These are phyloP conservation scores for Neocrepidodera transversa DNA, from an alignment of 2,888 invertebrate genomes.

Conservation along the genomic window DNA sequence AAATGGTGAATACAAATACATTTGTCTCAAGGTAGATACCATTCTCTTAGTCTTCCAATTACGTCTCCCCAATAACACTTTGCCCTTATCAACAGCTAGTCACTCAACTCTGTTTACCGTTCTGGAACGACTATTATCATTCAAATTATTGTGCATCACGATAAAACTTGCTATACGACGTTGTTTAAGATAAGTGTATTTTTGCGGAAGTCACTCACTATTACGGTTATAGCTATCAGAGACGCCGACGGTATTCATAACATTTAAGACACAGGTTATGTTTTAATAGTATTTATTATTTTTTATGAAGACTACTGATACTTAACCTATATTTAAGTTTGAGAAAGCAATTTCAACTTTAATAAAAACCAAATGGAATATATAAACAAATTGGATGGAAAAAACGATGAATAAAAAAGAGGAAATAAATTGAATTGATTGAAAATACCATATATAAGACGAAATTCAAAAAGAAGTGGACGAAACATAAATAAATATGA, in stretches of 20 bases:
- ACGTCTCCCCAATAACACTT: constrained; percentile 31
- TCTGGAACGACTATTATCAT: constrained; percentile 28
- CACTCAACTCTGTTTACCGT: constrained; percentile 27
- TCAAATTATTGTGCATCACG: constrained; percentile 27
- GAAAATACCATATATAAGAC: too few species aligned
- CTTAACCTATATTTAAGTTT: background rate
- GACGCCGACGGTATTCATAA: background rate
- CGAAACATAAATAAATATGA: too few species aligned
- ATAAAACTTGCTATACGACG: constrained; percentile 11
- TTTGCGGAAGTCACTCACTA: constrained; percentile 6
- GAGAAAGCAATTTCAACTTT: too few species aligned
- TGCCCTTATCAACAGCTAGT: constrained; percentile 25
- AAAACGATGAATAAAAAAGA: too few species aligned
- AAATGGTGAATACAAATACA: constrained; percentile 32
- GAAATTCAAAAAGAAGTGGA: too few species aligned
- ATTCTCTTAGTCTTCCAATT: constrained; percentile 33
- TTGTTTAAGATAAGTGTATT: constrained; percentile 6
- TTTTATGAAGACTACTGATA: background rate
- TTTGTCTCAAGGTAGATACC: constrained; percentile 35
- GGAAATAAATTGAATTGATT: too few species aligned
- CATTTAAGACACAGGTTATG: background rate
- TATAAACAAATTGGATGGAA: too few species aligned
- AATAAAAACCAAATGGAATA: too few species aligned
- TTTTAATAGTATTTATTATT: background rate
- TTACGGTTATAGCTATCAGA: constrained; percentile 1